Evolutionary conservation across 2,113 vertebrate genomes (phyloP), one percentile per base, ranked within the genome.

Genomic region (Struthio camelus): DNA sequence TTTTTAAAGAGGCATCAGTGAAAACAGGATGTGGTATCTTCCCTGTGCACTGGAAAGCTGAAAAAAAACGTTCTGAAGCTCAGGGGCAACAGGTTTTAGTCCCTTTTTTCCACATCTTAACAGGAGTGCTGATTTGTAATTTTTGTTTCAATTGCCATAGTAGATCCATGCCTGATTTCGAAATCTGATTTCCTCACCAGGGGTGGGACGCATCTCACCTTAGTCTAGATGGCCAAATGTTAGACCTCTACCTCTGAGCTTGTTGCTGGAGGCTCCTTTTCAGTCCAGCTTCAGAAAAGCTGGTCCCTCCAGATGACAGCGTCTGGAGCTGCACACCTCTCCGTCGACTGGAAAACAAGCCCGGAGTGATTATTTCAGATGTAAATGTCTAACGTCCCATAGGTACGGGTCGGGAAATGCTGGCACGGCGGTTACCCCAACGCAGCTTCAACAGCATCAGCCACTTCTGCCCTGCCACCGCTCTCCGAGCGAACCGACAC

Each of bases 191-290:
- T 40, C 27, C 10, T 30, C 1, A 0, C 22, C 71, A 0, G 0
- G 2, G 2, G 15, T 56, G 15, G 12, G 5, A 69, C 10, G 46
- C 36, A 46, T 11, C 46, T 91, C 40, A 46, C 3, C n/a, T 34
- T 0, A 2, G 3, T 48, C 58, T 11, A 65, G n/a, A 14, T 36
- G 46, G 14, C 19, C 64, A 38, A 54, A 24, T 13, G 10, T 46
- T 51, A 38, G 0, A 0, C 25, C 34, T 80, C 22, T 46, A 71
- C 9, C 7, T n/a, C 25, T 6, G 14, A 30, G 4, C 46, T 64
- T 76, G 14, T 4, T 79, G 56, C 5, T 0, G 0, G n/a, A 69
- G 12, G 1, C 50, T 32, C 2, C 12, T 80, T 93, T 83, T 44
- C 24, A 40, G 81, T 20, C 10, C n/a, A 36, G 40, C n/a, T n/a